Conservation (phyloP, 2,888 invertebrate genomes). For the Mimachlamys varia region DNA sequence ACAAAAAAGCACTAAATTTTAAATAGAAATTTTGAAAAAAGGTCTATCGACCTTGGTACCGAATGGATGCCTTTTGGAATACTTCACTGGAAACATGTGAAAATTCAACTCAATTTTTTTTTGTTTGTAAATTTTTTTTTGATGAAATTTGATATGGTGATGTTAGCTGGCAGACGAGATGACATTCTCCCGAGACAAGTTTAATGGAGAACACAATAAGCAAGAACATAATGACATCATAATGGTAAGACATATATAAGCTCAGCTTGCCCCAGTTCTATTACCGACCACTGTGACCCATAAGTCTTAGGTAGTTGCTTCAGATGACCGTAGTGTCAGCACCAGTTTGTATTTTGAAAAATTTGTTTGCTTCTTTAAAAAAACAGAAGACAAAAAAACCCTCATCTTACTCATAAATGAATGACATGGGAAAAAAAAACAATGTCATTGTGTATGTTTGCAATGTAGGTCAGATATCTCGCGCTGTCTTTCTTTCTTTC, state of each 20-base stretch:
- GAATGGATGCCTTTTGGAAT: conserved; percentile 11
- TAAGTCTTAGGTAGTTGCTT: background rate
- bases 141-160: background rate
- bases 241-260: background rate
- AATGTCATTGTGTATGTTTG: conserved; percentile 29
- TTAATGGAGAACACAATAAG: conserved; percentile 20
- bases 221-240: background rate
- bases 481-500: conserved; percentile 37
- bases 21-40: background rate
- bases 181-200: conserved; percentile 16
- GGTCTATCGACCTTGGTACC: background rate
- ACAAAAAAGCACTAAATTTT: conserved; percentile 31
- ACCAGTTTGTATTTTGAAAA: conserved; percentile 3
- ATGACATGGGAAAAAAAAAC: conserved; percentile 1
- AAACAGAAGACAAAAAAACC: background rate
- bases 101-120: background rate
- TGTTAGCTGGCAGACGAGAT: conserved; percentile 17
- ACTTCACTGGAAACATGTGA: background rate
- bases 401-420: conserved; percentile 9
- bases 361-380: conserved; percentile 4
- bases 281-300: background rate
- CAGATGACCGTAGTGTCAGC: conserved; percentile 20
- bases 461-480: conserved; percentile 34
- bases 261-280: conserved; percentile 31
- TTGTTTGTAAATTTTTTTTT: background rate